Evolutionary conservation across 2,797 vertebrate genomes (phyloP), one percentile per base, ranked within the genome.

Genomic region (Amblyraja radiata): DNA sequence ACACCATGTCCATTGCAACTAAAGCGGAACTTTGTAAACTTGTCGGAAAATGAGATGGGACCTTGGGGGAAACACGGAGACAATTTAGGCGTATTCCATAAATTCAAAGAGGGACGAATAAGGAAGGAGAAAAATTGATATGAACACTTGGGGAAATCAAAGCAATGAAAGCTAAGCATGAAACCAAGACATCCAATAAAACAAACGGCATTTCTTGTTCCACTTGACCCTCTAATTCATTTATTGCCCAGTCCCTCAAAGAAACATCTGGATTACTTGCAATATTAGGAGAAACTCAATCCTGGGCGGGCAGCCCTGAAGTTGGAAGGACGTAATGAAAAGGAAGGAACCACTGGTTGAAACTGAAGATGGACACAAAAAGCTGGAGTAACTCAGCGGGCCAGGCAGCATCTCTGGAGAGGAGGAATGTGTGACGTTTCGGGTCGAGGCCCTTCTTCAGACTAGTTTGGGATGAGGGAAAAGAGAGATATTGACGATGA

Each of bases 111-210:
- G 58, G 83, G 28, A 86, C 58, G 63, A 84, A 86, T n/a, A 86
- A 86, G 28, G 58, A 63, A 14, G 83, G 81, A 25, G 13, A 71
- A 32, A 36, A 36, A 68, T 7, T 63, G 32, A 88, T 68, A 68
- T 63, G 14, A 88, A 88, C n/a, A 68, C 84, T 88, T 68, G 63
- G 84, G 84, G 84, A 88, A 88, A 88, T 88, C 84, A 88, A 61
- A 36, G 61, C 61, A 88, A 88, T 88, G 63, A 68, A 28, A 88
- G 84, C 6, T 9, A 4, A 2, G 84, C 61, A 68, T 61, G 61
- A 68, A 88, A 65, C 65, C 63, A 88, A 68, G 84, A 36, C n/a
- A 68, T 68, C 6, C 61, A 65, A 63, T 68, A 36, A 88, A 88
- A 68, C 61, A 88, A 88, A 68, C 36, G 84, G 7, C n/a, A 18